Evolutionary conservation across 1,140 invertebrate genomes (phyloP).

Genomic region (Sycophaga agraensis): DNA sequence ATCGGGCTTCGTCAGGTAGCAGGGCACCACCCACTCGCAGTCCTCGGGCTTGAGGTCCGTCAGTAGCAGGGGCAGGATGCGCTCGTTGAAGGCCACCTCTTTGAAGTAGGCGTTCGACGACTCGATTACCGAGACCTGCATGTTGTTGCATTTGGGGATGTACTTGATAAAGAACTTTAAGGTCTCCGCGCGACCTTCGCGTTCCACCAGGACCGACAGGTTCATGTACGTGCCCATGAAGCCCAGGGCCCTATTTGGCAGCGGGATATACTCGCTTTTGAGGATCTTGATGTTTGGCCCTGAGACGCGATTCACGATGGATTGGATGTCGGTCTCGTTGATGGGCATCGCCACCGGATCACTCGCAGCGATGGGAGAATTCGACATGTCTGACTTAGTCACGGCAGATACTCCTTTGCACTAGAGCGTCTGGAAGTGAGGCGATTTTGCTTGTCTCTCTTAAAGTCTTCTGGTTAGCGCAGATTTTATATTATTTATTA

Average conservation of each 20-base stretch:
- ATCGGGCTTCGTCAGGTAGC: conserved; percentile 48
- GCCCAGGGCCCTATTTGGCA: background rate
- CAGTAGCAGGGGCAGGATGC: background rate
- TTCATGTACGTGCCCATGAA: background rate
- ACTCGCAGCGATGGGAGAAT: too few relatives aligned
- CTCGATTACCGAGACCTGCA: background rate
- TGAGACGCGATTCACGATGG: background rate
- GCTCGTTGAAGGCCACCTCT: background rate
- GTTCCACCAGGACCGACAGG: background rate
- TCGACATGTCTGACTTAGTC: too few relatives aligned
- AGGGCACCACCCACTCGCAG: conserved; percentile 45
- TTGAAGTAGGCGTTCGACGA: background rate
- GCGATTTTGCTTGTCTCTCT: too few relatives aligned
- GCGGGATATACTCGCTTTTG: background rate
- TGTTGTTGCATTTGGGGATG: background rate
- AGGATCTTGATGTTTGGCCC: background rate
- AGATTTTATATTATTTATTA: too few relatives aligned
- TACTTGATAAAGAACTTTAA: conserved; percentile 1
- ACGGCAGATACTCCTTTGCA: too few relatives aligned
- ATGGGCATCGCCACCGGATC: too few relatives aligned
- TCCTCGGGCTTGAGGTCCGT: background rate
- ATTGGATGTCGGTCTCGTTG: conserved; percentile 1
- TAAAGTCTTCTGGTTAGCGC: too few relatives aligned
- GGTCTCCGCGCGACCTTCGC: background rate
- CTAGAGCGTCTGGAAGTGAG: too few relatives aligned